These are phyloP conservation scores for Perognathus longimembris DNA, from an alignment of 2,113 vertebrate species.

Conservation along the genomic window DNA sequence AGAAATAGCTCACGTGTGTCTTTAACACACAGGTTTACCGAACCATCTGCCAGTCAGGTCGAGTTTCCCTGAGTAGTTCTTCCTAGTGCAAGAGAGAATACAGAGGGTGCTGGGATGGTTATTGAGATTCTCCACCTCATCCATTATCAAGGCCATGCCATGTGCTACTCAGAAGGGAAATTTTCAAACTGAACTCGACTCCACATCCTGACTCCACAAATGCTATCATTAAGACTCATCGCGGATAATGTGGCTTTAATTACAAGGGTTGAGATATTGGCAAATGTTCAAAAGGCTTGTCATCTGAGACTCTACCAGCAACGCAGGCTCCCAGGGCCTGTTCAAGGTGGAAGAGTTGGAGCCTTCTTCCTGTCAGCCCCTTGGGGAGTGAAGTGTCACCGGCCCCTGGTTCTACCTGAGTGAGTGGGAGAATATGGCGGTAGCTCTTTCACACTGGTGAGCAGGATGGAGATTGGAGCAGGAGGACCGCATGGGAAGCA, in stretches of 20 bases:
- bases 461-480: not conserved
- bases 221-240: constrained; percentile 69
- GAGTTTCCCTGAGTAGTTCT: not conserved
- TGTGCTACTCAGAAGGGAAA: constrained; percentile 10
- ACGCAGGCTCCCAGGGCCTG: not conserved
- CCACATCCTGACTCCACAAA: constrained; percentile 32
- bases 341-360: not conserved
- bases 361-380: not conserved
- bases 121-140: not conserved
- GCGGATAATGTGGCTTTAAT: constrained; percentile 77
- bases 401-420: not conserved
- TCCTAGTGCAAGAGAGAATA: not conserved
- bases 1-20: not conserved
- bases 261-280: constrained; percentile 73
- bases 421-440: not conserved
- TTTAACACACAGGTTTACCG: constrained; percentile 13
- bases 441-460: not conserved
- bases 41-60: not conserved
- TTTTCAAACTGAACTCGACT: constrained; percentile 51
- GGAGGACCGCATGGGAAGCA: not conserved
- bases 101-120: not conserved
- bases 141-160: not conserved
- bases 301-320: constrained; percentile 18
- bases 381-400: not conserved
- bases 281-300: constrained; percentile 64